Percentiles rank a stretch among this genome's conserved stretches.
phyloP scores from a whole-genome alignment of 2,797 vertebrate genomes.

The Molossus alvarezi region DNA sequence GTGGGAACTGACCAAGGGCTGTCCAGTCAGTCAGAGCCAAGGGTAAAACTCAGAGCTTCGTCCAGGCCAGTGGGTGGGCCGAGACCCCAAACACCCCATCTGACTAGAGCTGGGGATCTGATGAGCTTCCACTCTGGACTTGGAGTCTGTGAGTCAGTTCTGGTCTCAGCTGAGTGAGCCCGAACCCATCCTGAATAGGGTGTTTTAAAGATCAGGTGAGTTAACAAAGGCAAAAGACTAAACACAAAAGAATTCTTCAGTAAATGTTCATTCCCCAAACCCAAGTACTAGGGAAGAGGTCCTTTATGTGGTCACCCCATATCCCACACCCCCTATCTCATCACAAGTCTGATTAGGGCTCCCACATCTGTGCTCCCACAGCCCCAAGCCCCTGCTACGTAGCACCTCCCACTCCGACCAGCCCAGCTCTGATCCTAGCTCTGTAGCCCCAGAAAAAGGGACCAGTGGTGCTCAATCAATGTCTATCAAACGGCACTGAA shows the following conservation, averaged over 20 bases:
- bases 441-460: constrained; percentile 1
- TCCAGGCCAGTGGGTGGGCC: neutral
- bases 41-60: neutral
- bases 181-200: neutral
- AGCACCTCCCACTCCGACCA: neutral
- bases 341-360: neutral
- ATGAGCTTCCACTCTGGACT: neutral
- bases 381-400: accelerated
- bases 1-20: neutral
- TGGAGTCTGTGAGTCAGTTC: neutral
- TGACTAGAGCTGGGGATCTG: neutral
- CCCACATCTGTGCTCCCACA: neutral
- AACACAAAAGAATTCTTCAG: neutral
- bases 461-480: neutral
- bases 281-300: neutral
- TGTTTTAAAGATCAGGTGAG: neutral
- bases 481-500: neutral
- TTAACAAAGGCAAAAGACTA: neutral
- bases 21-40: neutral
- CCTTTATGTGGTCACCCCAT: neutral
- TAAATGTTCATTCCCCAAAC: neutral
- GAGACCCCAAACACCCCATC: neutral
- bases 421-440: neutral
- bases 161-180: neutral
- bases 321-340: accelerated